phyloP scores from a whole-genome alignment of 2,888 invertebrate genomes.

The Euclidia mi region DNA sequence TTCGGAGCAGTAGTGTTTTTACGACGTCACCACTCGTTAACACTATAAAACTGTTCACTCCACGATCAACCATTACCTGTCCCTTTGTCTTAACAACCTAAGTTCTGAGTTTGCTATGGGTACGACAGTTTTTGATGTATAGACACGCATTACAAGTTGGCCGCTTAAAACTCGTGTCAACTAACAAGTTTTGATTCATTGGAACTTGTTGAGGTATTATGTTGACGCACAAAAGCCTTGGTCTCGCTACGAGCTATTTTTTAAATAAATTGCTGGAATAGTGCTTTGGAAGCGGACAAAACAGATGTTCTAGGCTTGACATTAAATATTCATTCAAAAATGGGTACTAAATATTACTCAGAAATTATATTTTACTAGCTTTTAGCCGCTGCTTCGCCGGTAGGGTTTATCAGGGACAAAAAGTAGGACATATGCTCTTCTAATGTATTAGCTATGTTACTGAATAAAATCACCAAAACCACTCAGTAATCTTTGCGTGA shows the following conservation, averaged over 20 bases:
- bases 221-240: constrained; percentile 25
- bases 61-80: constrained; percentile 51
- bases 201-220: constrained; percentile 47
- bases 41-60: constrained; percentile 50
- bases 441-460: no score
- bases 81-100: constrained; percentile 62
- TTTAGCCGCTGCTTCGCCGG: no score
- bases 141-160: constrained; percentile 36
- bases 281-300: no score
- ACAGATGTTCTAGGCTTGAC: no score
- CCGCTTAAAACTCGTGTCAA: constrained; percentile 25
- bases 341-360: no score
- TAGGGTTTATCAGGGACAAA: no score
- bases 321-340: no score
- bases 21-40: constrained; percentile 50
- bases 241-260: not conserved
- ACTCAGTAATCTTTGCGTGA: no score
- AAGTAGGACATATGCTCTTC: no score
- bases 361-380: no score
- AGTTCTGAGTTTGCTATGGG: constrained; percentile 73
- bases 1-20: constrained; percentile 43
- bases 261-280: no score
- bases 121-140: constrained; percentile 70
- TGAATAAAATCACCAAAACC: no score
- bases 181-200: constrained; percentile 48